Conservation (phyloP, 2,797 vertebrate species). For the Parambassis ranga region DNA sequence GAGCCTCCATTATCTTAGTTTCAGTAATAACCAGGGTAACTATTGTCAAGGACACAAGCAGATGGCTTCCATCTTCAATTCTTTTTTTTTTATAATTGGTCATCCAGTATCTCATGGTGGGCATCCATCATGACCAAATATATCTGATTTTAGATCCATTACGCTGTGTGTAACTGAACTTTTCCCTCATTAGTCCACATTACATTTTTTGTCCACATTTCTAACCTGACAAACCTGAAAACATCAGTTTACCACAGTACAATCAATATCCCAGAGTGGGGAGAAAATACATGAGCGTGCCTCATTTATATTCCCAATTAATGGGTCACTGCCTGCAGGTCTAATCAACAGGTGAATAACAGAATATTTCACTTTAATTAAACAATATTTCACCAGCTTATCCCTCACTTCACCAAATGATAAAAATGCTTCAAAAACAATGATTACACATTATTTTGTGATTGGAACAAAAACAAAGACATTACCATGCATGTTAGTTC, state of each 20-base stretch:
- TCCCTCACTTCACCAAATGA: not conserved
- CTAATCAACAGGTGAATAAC: not conserved
- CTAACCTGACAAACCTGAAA: no score
- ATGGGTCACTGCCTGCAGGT: not conserved
- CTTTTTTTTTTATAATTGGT: no score
- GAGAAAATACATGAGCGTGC: no score
- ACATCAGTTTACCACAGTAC: not conserved
- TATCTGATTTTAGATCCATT: not conserved
- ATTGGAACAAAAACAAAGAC: no score
- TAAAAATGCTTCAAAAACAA: not conserved
- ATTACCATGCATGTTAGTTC: no score
- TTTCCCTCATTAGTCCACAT: not conserved
- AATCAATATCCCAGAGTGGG: not conserved
- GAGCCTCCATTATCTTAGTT: no score
- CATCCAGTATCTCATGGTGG: not conserved
- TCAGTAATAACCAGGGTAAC: no score
- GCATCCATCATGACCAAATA: not conserved
- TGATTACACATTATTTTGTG: slow-evolving; percentile 2
- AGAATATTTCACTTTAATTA: not conserved
- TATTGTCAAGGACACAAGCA: no score
- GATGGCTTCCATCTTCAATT: no score
- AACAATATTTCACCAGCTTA: not conserved
- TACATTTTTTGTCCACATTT: no score
- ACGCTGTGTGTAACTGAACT: no score
- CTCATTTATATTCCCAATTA: not conserved